Evolutionary conservation across 2,888 invertebrate genomes (phyloP).

Genomic region (Tromatobia lineatoria): DNA sequence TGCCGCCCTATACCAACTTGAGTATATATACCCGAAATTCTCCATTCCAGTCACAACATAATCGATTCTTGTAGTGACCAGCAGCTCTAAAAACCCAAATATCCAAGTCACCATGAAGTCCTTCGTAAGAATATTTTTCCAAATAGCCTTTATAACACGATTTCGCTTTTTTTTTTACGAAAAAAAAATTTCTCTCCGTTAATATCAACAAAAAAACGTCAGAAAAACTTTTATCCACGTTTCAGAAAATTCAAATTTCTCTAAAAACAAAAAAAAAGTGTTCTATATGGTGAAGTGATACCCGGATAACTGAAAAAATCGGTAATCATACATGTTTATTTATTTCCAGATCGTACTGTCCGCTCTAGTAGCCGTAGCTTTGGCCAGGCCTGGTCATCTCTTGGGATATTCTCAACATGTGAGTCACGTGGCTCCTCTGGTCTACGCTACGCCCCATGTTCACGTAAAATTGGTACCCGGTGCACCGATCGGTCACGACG

Average conservation of each 20-base stretch:
- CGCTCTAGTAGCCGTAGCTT: conserved; percentile 70
- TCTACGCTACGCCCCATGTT: conserved; percentile 42
- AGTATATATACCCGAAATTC: conserved; percentile 56
- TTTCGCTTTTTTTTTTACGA: not conserved
- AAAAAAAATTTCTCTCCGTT: no score
- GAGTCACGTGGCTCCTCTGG: conserved; percentile 45
- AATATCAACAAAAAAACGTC: no score
- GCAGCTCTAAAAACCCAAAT: conserved; percentile 70
- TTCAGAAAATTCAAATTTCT: no score
- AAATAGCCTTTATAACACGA: conserved; percentile 48
- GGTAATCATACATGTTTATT: conserved; percentile 1
- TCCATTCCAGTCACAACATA: conserved; percentile 56
- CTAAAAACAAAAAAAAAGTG: no score
- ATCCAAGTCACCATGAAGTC: conserved; percentile 73
- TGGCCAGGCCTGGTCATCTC: conserved; percentile 58
- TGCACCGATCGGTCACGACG: conserved; percentile 72
- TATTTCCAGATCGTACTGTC: conserved; percentile 68
- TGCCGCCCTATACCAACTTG: not conserved
- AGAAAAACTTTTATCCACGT: no score
- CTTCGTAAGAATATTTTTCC: conserved; percentile 76
- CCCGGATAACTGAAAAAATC: not conserved
- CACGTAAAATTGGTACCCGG: conserved; percentile 60
- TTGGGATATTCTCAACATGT: conserved; percentile 34
- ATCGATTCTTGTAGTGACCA: conserved; percentile 71
- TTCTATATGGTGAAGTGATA: no score